Evolutionary conservation across 1,140 invertebrate genomes (phyloP), one percentile per base, ranked within the genome.

Genomic region (Aporrectodea caliginosa): DNA sequence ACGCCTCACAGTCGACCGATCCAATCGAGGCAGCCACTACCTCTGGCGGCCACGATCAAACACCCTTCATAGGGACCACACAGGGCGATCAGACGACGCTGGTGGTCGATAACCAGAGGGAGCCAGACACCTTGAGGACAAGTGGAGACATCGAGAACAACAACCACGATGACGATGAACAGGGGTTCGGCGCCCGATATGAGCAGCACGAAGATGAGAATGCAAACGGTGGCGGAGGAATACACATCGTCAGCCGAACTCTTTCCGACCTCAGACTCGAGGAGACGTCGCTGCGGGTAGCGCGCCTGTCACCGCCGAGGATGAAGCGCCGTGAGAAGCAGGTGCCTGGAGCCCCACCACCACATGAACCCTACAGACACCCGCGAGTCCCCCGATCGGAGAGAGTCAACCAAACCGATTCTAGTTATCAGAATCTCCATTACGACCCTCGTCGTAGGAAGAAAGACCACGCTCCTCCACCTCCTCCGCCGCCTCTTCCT

Each of bases 291-390:
- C n/a, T n/a, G n/a, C n/a, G n/a, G n/a, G 43, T 58, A 58, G 6
- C 43, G 22, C 73, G 73, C 1, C 1, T 32, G 73, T 33, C 31
- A 33, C 73, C 73, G 0, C 73, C 73, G 2, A 74, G 34, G 73
- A 74, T 74, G 73, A 74, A 74, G 31, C 29, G 73, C 22, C 29
- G 73, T n/a, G 6, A 33, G n/a, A 74, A 74, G 22, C 27, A 30
- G 1, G 2, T 33, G 6, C 22, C 43, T 22, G 43, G 6, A 12
- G 6, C 43, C 43, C 6, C 43, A 12, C 22, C 43, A 22, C 6
- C 43, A 12, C 43, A 58, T 58, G 43, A 58, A 58, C 22, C 22
- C 6, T n/a, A n/a, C n/a, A n/a, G n/a, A n/a, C n/a, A n/a, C n/a
- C n/a, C n/a, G n/a, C n/a, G n/a, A n/a, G n/a, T n/a, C n/a, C n/a